phyloP scores from a whole-genome alignment of 1,140 invertebrate genomes.

The Caenorhabditis briggsae region DNA sequence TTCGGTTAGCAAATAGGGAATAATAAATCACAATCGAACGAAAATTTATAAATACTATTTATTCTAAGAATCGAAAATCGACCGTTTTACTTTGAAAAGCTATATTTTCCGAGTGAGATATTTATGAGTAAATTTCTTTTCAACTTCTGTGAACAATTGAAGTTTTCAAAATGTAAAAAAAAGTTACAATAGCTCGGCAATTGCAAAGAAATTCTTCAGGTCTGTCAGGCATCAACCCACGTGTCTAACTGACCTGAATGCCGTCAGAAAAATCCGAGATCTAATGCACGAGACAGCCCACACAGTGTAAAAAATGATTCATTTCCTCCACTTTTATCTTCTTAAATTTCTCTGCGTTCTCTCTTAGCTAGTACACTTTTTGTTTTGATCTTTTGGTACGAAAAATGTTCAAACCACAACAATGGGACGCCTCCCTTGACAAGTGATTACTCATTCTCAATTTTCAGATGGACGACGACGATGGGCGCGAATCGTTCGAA shows the following conservation, averaged over 20 bases:
- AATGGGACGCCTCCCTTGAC: not conserved
- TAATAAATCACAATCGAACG: too few relatives aligned
- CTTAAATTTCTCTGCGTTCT: conserved; percentile 4
- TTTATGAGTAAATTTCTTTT: too few relatives aligned
- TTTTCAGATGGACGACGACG: conserved; percentile 67
- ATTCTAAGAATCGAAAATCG: too few relatives aligned
- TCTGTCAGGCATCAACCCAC: conserved; percentile 7
- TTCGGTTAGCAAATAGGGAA: too few relatives aligned
- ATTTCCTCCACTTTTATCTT: not conserved
- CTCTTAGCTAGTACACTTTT: not conserved
- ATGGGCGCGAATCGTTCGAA: conserved; percentile 78
- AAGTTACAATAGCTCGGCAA: too few relatives aligned
- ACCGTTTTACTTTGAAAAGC: too few relatives aligned
- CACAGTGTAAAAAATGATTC: conserved; percentile 43
- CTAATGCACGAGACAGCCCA: conserved; percentile 3
- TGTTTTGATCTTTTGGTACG: conserved; percentile 21
- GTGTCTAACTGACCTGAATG: conserved; percentile 19
- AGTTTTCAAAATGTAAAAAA: too few relatives aligned
- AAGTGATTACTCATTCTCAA: not conserved
- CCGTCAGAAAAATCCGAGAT: not conserved
- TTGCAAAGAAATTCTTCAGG: not conserved
- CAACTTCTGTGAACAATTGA: too few relatives aligned
- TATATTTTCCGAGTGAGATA: too few relatives aligned
- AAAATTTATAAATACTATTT: too few relatives aligned
- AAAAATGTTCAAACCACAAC: conserved; percentile 15